Percentiles rank a stretch among this genome's conserved stretches.
phyloP scores from a whole-genome alignment of 2,888 invertebrate genomes.

The Apotomis betuletana region DNA sequence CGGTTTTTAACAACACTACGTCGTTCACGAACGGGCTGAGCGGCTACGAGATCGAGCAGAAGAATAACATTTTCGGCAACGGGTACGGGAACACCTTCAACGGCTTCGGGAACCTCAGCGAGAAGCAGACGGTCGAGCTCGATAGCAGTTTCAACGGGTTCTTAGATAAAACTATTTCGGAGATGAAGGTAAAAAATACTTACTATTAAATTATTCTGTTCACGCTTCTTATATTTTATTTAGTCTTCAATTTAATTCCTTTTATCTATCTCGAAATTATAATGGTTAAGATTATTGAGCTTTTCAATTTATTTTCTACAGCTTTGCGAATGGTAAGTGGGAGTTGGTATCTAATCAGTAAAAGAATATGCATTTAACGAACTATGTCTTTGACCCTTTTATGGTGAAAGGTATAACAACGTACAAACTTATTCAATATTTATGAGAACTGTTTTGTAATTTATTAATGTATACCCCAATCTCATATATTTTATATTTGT shows the following conservation, averaged over 20 bases:
- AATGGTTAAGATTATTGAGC: slow-evolving; percentile 35
- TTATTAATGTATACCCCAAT: too few relatives aligned
- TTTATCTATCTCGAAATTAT: too few relatives aligned
- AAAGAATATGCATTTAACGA: not conserved
- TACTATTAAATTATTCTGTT: too few relatives aligned
- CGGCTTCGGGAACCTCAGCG: slow-evolving; percentile 77
- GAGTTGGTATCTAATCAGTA: not conserved
- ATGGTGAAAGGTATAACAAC: too few relatives aligned
- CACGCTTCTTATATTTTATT: too few relatives aligned
- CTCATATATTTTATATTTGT: slow-evolving; percentile 48
- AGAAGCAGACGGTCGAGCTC: slow-evolving; percentile 75
- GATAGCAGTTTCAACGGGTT: slow-evolving; percentile 89
- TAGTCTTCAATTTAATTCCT: too few relatives aligned
- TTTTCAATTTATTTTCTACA: slow-evolving; percentile 55
- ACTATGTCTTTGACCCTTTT: not conserved
- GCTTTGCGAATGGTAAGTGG: slow-evolving; percentile 65
- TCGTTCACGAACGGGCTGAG: slow-evolving; percentile 75
- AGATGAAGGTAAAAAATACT: slow-evolving; percentile 89
- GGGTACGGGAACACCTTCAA: slow-evolving; percentile 72
- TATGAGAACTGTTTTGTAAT: too few relatives aligned
- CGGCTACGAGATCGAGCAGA: slow-evolving; percentile 91
- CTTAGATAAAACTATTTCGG: slow-evolving; percentile 91
- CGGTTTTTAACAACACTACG: slow-evolving; percentile 70
- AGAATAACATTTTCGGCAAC: slow-evolving; percentile 76
- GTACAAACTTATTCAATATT: not conserved